Conservation (phyloP, 2,797 vertebrate genomes). For the Taeniopygia guttata region DNA sequence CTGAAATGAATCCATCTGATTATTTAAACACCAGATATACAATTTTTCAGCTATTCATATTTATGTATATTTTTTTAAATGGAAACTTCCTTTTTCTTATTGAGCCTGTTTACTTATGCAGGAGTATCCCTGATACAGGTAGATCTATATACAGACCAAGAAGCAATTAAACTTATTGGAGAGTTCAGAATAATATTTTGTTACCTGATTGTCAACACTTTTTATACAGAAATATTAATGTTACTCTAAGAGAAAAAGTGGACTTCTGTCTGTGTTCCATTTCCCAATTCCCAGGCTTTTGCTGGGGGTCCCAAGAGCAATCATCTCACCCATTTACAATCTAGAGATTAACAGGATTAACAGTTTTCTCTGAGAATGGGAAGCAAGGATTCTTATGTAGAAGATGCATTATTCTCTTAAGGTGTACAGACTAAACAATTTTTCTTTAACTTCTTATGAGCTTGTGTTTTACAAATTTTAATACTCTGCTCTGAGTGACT, state of each 20-base stretch:
- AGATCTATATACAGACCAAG: background rate
- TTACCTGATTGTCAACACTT: background rate
- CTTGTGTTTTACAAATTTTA: background rate
- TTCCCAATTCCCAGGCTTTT: background rate
- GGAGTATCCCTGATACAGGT: background rate
- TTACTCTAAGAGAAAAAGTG: background rate
- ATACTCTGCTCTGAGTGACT: background rate
- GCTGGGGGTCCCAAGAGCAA: background rate
- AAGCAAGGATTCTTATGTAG: background rate
- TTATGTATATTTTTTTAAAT: background rate
- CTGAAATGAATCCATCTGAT: background rate
- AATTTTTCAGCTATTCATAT: background rate
- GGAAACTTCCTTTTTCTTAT: background rate
- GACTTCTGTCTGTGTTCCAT: background rate
- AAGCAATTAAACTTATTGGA: background rate
- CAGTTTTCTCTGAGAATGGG: background rate
- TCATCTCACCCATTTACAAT: background rate
- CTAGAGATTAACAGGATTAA: background rate
- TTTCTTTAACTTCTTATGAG: background rate
- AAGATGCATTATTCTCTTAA: background rate
- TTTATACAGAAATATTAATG: background rate
- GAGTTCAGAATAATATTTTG: background rate
- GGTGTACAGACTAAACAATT: background rate
- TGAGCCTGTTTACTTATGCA: background rate
- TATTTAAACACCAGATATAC: background rate